Evolutionary conservation across 1,140 invertebrate genomes (phyloP).

Genomic region (Babylonia areolata): DNA sequence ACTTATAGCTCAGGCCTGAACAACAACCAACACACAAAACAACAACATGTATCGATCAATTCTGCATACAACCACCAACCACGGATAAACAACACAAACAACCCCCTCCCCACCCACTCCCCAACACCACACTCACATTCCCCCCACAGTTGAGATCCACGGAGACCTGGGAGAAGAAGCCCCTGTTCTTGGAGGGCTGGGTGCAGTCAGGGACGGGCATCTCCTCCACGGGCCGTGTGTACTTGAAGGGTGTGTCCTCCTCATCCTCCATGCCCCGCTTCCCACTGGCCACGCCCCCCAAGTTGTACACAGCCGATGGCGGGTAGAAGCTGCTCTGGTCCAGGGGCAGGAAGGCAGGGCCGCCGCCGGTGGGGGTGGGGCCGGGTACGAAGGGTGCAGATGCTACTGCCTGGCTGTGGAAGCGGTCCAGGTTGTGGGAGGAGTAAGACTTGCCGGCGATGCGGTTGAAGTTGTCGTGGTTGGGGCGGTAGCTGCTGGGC

Average conservation of each 20-base stretch:
- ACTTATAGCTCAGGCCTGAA: no score
- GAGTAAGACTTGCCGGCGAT: slow-evolving; percentile 24
- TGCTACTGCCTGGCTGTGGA: neutral
- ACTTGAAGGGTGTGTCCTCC: slow-evolving; percentile 30
- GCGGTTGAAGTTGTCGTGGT: slow-evolving; percentile 25
- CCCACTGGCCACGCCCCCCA: neutral
- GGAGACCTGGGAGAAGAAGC: neutral
- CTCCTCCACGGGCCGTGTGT: slow-evolving; percentile 31
- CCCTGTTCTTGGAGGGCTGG: neutral
- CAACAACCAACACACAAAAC: no score
- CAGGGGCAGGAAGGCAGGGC: neutral
- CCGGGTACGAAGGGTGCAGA: neutral
- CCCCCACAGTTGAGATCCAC: neutral
- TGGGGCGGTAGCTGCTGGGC: slow-evolving; percentile 13
- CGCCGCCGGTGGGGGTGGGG: neutral
- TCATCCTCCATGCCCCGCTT: slow-evolving; percentile 31
- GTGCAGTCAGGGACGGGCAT: neutral
- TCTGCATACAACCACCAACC: no score
- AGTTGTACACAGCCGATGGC: neutral
- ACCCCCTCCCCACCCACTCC: no score
- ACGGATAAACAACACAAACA: no score
- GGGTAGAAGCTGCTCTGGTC: neutral
- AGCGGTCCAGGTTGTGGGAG: neutral
- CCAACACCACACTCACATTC: slow-evolving; percentile 3
- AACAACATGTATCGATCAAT: no score